Percentiles rank a stretch among this genome's conserved stretches.
Evolutionary conservation across 2,113 vertebrate genomes (phyloP).

Genomic region (Salvelinus sp.): DNA sequence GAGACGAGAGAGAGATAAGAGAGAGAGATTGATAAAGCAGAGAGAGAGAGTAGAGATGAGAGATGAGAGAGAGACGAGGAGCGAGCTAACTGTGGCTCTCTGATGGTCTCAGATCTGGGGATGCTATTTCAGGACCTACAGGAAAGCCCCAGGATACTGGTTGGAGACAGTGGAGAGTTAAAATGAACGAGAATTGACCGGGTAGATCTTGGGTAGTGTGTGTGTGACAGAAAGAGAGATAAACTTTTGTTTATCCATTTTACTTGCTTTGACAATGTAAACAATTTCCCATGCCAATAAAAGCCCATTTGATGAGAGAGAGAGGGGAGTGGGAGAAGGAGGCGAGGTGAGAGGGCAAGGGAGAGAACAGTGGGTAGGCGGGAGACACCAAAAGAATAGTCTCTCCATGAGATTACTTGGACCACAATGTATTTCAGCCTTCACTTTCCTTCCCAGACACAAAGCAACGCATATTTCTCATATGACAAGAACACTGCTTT

Average conservation of each 20-base stretch:
- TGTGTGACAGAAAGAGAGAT: background rate
- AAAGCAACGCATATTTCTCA: background rate
- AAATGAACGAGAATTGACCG: slow-evolving; percentile 19
- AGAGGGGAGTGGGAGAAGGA: too few species aligned
- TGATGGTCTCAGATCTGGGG: slow-evolving; percentile 53
- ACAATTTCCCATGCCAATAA: too few species aligned
- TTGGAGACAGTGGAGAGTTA: slow-evolving; percentile 39
- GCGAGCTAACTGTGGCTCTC: slow-evolving; percentile 34
- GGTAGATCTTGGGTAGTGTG: slow-evolving; percentile 22
- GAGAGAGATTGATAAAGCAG: background rate
- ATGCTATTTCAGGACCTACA: slow-evolving; percentile 64
- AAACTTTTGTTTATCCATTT: too few species aligned
- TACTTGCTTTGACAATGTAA: too few species aligned
- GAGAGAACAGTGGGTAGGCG: too few species aligned
- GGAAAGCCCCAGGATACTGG: slow-evolving; percentile 51
- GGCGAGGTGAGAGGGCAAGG: too few species aligned
- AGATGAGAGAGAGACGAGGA: slow-evolving; percentile 11
- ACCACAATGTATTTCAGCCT: too few species aligned
- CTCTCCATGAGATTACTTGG: too few species aligned
- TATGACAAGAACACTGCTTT: background rate
- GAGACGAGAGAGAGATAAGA: background rate
- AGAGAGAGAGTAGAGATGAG: slow-evolving; percentile 7
- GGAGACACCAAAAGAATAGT: background rate
- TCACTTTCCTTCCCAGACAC: too few species aligned
- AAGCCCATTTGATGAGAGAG: too few species aligned